These are phyloP conservation scores for Noctua janthe DNA, from an alignment of 2,888 invertebrate species.

Conservation along the genomic window DNA sequence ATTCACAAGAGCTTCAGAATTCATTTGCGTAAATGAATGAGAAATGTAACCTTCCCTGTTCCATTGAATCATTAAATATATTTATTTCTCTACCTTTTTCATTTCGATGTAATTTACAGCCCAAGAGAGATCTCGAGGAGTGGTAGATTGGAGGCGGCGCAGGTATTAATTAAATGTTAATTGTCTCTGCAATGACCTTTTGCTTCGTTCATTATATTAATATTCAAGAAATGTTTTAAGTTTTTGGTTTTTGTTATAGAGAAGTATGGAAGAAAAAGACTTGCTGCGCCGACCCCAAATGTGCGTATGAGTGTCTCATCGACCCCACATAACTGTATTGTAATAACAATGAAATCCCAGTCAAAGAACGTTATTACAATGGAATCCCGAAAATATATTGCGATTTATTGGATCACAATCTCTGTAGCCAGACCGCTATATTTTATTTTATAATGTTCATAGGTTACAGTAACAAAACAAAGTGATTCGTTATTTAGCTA, in stretches of 20 bases:
- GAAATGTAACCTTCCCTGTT: background rate
- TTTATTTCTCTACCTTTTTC: slow-evolving; percentile 1
- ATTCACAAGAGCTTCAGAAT: background rate
- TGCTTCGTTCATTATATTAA: background rate
- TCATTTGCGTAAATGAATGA: background rate
- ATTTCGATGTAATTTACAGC: background rate
- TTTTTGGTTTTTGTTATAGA: background rate
- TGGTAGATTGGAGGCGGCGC: background rate
- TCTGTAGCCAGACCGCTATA: background rate
- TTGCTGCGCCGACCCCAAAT: too few species aligned
- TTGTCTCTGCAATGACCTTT: background rate
- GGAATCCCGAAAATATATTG: background rate
- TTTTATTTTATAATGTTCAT: background rate
- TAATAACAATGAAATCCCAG: background rate
- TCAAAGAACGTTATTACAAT: background rate
- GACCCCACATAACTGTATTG: background rate
- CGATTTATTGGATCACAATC: slow-evolving; percentile 4
- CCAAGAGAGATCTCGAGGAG: slow-evolving; percentile 14
- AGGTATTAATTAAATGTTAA: slow-evolving; percentile 1
- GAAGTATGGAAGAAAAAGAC: too few species aligned
- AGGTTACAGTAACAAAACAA: background rate
- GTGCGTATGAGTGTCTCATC: background rate
- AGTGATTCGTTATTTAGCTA: background rate
- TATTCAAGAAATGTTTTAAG: background rate
- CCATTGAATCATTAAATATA: slow-evolving; percentile 4